These are phyloP conservation scores for Apis florea DNA, from an alignment of 1,140 invertebrate species.

Conservation along the genomic window DNA sequence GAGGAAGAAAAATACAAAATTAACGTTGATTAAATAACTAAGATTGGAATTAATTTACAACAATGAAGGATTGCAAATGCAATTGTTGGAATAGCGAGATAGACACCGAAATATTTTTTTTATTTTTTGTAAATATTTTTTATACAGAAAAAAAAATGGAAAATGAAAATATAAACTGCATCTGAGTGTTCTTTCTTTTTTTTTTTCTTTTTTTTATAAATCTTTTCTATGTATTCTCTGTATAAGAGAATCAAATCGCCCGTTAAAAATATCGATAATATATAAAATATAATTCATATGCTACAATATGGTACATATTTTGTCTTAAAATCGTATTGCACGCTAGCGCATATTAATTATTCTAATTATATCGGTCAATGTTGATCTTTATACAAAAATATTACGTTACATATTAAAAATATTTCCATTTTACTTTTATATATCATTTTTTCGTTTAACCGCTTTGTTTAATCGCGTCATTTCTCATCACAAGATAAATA, in stretches of 20 bases:
- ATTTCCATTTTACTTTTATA: background rate
- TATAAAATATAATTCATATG: constrained; percentile 36
- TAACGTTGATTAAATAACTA: constrained; percentile 33
- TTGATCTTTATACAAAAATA: background rate
- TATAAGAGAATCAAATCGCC: background rate
- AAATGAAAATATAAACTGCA: constrained; percentile 23
- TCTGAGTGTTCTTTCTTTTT: too few relatives aligned
- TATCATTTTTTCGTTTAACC: background rate
- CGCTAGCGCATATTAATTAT: background rate
- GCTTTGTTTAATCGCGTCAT: background rate
- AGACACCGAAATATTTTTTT: constrained; percentile 6
- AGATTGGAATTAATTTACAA: constrained; percentile 33
- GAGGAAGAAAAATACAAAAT: constrained; percentile 82
- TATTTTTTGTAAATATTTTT: constrained; percentile 16
- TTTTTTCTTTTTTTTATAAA: background rate
- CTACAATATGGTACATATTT: constrained; percentile 41
- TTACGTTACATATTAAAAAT: background rate
- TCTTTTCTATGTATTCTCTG: background rate
- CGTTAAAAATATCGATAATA: background rate
- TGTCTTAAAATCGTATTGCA: background rate
- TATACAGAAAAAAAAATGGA: constrained; percentile 28
- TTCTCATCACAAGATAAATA: constrained; percentile 64
- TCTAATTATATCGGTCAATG: background rate
- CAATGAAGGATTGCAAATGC: constrained; percentile 2
- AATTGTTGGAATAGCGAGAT: background rate